phyloP scores from a whole-genome alignment of 2,113 vertebrate species.

The Bos javanicus region DNA sequence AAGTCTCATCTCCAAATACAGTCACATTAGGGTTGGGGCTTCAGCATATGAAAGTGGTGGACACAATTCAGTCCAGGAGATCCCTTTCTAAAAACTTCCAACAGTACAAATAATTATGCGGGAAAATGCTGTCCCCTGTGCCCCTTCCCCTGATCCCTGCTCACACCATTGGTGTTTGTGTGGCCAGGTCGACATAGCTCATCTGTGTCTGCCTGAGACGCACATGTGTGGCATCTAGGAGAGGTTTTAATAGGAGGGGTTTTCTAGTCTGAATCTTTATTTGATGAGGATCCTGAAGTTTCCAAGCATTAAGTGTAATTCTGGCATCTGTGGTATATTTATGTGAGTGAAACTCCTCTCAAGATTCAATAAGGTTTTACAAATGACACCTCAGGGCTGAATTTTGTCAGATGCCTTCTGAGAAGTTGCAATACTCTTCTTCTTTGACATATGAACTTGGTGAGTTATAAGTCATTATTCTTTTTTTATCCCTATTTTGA shows the following conservation, averaged over 20 bases:
- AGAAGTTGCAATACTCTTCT: not conserved
- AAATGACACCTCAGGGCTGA: not conserved
- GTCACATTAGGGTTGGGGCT: not conserved
- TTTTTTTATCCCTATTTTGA: not conserved
- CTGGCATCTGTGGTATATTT: not conserved
- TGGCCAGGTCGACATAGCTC: accelerated
- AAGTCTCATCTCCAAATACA: not conserved
- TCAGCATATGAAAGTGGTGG: not conserved
- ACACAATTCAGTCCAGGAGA: not conserved
- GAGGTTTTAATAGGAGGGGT: accelerated
- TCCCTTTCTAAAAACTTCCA: not conserved
- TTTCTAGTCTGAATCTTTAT: not conserved
- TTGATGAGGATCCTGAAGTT: not conserved
- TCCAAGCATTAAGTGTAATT: not conserved
- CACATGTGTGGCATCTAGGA: not conserved
- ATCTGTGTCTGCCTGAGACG: accelerated
- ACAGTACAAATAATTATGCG: accelerated
- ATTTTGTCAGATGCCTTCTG: not conserved
- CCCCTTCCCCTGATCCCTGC: not conserved
- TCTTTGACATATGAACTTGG: not conserved
- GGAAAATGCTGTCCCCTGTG: not conserved
- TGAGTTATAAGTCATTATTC: not conserved
- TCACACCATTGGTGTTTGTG: not conserved
- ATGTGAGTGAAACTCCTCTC: not conserved
- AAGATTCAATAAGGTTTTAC: not conserved